Evolutionary conservation across 1,140 invertebrate species (phyloP).

Genomic region (Papilio glaucus): DNA sequence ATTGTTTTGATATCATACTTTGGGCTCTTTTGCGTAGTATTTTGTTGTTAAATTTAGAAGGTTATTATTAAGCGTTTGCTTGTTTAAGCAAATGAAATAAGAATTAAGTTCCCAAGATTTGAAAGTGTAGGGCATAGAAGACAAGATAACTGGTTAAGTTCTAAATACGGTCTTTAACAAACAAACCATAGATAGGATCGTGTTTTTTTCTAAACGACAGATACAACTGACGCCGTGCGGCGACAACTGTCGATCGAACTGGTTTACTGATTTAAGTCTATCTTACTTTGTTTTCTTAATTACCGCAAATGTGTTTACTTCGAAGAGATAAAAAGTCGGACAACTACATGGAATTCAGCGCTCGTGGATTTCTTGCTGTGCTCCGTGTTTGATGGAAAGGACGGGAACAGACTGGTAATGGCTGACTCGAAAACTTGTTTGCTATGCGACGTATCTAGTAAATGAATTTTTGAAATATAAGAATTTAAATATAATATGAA

Average conservation of each 20-base stretch:
- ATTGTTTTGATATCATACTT: too few relatives aligned
- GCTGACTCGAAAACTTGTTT: constrained; percentile 1
- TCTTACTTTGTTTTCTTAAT: constrained; percentile 48
- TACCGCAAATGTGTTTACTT: constrained; percentile 45
- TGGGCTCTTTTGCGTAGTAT: too few relatives aligned
- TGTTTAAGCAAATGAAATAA: too few relatives aligned
- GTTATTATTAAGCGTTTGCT: too few relatives aligned
- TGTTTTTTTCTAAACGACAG: constrained; percentile 51
- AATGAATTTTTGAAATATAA: not conserved
- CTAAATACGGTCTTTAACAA: constrained; percentile 1
- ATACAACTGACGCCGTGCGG: constrained; percentile 40
- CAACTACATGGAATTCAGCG: constrained; percentile 22
- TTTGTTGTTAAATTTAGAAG: too few relatives aligned
- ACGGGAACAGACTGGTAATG: constrained; percentile 7
- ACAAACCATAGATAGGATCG: constrained; percentile 47
- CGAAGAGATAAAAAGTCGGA: constrained; percentile 37
- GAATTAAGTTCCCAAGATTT: too few relatives aligned
- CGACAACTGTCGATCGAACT: constrained; percentile 38
- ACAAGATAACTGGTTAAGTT: not conserved
- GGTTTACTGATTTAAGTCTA: constrained; percentile 41
- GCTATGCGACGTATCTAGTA: not conserved
- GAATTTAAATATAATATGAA: not conserved
- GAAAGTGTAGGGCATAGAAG: not conserved
- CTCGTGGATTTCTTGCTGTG: constrained; percentile 7
- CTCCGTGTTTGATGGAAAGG: constrained; percentile 1